Conservation (phyloP, 2,888 invertebrate species). For the Buathra laborator region DNA sequence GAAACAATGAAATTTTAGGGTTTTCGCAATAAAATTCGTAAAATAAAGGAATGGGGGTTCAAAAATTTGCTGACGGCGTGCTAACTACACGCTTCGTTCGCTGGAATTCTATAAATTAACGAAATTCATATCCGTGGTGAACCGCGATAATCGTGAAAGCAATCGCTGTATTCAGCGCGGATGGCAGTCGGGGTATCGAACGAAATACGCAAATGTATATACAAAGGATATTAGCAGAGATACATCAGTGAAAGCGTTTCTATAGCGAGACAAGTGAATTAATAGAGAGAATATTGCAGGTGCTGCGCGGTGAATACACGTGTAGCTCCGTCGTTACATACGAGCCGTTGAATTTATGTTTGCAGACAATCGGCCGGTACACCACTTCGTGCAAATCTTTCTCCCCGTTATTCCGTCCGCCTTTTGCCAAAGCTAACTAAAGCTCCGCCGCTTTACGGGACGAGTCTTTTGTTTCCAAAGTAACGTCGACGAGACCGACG, state of each 20-base stretch:
- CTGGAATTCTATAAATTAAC: neutral
- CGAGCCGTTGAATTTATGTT: constrained; percentile 40
- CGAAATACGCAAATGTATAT: neutral
- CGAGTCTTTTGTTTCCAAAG: constrained; percentile 17
- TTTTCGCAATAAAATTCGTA: too few species aligned
- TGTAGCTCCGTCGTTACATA: constrained; percentile 16
- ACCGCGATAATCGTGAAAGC: neutral
- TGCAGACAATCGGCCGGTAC: constrained; percentile 13
- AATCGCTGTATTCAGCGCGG: neutral
- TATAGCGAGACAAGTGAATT: constrained; percentile 15
- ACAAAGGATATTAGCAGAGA: neutral
- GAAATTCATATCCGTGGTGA: neutral
- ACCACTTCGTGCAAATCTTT: constrained; percentile 16
- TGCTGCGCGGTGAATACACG: neutral
- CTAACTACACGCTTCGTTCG: neutral
- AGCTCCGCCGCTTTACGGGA: neutral
- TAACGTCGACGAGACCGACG: neutral
- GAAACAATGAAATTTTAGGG: too few species aligned
- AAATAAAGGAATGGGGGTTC: too few species aligned
- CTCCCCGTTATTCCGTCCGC: neutral
- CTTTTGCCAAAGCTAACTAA: neutral
- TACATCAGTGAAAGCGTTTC: neutral
- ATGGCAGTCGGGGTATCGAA: neutral
- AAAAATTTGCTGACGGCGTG: neutral
- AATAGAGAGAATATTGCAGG: constrained; percentile 10